A percentile compares a stretch with the other conserved stretches of the same genome.
Evolutionary conservation across 2,888 invertebrate species (phyloP).

Genomic region (Allygus modestus): DNA sequence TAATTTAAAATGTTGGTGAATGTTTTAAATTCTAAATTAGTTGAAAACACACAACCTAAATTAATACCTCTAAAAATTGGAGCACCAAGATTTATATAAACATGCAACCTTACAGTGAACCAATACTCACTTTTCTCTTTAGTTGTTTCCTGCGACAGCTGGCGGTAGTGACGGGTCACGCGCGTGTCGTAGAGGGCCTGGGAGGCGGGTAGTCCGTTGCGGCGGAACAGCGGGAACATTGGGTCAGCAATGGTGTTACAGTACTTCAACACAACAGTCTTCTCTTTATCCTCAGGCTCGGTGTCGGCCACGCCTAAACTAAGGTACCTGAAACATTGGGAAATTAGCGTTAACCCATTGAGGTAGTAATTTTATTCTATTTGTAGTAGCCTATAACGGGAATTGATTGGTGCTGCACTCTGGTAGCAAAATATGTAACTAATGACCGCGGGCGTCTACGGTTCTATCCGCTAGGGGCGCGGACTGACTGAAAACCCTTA

Average conservation of each 20-base stretch:
- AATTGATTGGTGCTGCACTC: too few species aligned
- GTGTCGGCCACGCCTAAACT: slow-evolving; percentile 14
- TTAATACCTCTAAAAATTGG: not conserved
- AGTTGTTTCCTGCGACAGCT: slow-evolving; percentile 73
- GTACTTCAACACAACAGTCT: slow-evolving; percentile 72
- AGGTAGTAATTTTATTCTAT: too few species aligned
- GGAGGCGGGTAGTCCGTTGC: slow-evolving; percentile 86
- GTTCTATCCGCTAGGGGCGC: too few species aligned
- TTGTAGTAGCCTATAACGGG: too few species aligned
- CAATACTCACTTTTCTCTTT: slow-evolving; percentile 62
- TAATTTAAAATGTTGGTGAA: too few species aligned
- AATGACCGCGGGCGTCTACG: too few species aligned
- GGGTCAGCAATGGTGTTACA: slow-evolving; percentile 89
- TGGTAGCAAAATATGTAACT: too few species aligned
- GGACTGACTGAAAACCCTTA: too few species aligned
- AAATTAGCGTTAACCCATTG: too few species aligned
- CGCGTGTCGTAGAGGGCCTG: slow-evolving; percentile 84
- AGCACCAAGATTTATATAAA: not conserved
- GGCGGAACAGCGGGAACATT: slow-evolving; percentile 85
- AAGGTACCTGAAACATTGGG: slow-evolving; percentile 43
- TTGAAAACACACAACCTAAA: too few species aligned
- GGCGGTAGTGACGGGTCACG: slow-evolving; percentile 81
- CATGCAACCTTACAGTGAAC: not conserved
- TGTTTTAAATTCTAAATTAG: too few species aligned
- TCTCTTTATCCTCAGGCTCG: slow-evolving; percentile 48